phyloP scores from a whole-genome alignment of 2,797 vertebrate genomes.

The Lutjanus argentimaculatus region DNA sequence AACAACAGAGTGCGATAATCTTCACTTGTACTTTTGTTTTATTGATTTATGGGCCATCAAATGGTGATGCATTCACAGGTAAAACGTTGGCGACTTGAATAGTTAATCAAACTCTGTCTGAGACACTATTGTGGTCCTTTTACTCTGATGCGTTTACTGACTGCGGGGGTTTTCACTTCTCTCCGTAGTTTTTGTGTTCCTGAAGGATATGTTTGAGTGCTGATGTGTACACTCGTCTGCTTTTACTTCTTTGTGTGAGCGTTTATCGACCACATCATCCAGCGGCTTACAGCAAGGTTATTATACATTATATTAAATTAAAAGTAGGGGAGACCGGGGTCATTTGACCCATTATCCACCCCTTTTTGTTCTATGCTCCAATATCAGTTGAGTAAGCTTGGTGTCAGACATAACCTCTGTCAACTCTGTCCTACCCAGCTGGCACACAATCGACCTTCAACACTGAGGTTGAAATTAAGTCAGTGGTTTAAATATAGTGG shows the following conservation, averaged over 20 bases:
- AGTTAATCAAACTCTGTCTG: background rate
- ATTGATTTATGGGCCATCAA: background rate
- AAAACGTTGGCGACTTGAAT: background rate
- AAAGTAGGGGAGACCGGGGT: background rate
- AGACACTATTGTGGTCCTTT: background rate
- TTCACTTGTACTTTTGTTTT: background rate
- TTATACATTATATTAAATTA: background rate
- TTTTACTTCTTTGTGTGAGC: conserved; percentile 36
- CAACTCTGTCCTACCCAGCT: too few relatives aligned
- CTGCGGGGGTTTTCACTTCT: conserved; percentile 38
- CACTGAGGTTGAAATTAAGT: too few relatives aligned
- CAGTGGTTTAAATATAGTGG: too few relatives aligned
- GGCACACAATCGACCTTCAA: too few relatives aligned
- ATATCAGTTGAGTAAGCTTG: too few relatives aligned
- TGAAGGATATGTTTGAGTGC: background rate
- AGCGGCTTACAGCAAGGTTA: background rate
- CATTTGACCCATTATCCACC: too few relatives aligned
- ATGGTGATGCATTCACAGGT: conserved; percentile 45
- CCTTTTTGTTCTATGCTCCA: too few relatives aligned
- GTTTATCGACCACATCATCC: background rate
- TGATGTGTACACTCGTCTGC: background rate
- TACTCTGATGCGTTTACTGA: conserved; percentile 15
- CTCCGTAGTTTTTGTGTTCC: conserved; percentile 9
- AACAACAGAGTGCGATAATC: fast-evolving
- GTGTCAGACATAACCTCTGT: too few relatives aligned